Evolutionary conservation across 2,113 vertebrate genomes (phyloP).

Genomic region (Zosterops borbonicus): DNA sequence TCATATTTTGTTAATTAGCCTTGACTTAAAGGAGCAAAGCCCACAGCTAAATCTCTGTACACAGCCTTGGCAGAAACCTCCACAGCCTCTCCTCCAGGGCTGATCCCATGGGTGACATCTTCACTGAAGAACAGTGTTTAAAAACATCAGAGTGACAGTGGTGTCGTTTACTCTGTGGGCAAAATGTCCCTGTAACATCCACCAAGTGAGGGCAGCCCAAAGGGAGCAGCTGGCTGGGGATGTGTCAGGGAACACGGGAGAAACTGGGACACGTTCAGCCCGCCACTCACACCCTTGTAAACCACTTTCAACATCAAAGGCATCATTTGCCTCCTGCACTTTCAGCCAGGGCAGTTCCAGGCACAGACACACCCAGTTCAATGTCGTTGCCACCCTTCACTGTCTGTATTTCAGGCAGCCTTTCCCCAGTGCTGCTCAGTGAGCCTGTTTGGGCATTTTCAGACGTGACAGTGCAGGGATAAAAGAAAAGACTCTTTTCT

Average conservation of each 20-base stretch:
- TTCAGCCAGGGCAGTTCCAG: neutral
- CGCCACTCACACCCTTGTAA: neutral
- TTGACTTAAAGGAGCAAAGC: neutral
- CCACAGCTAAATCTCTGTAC: neutral
- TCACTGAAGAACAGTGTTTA: neutral
- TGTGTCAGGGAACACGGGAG: neutral
- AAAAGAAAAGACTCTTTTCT: neutral
- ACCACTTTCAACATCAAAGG: neutral
- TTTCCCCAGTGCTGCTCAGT: neutral
- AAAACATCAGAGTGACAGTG: neutral
- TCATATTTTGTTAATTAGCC: neutral
- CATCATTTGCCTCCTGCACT: neutral
- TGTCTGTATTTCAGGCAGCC: rapidly evolving
- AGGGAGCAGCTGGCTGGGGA: neutral
- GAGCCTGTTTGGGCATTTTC: neutral
- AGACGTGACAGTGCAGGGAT: rapidly evolving
- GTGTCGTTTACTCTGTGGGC: neutral
- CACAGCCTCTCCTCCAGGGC: neutral
- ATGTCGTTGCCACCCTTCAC: too few relatives aligned
- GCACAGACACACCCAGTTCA: too few relatives aligned
- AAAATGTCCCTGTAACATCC: rapidly evolving
- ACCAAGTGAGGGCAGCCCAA: neutral
- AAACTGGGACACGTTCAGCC: neutral
- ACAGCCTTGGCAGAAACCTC: neutral
- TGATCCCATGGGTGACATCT: rapidly evolving